Conservation (phyloP, 2,113 vertebrate species). For the Corydoras sp. region DNA sequence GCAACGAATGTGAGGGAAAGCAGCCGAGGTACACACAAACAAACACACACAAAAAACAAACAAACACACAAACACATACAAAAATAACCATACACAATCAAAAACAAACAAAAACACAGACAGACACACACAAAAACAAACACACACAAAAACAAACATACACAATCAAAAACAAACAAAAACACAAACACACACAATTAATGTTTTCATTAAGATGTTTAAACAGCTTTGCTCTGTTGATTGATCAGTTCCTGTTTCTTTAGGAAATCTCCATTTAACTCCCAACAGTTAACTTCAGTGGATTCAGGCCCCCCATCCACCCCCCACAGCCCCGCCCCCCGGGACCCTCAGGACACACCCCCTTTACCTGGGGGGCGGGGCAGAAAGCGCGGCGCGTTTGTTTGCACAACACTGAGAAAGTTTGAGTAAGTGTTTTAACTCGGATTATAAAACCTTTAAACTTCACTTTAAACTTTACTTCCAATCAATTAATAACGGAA, state of each 20-base stretch:
- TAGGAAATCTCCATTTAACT: background rate
- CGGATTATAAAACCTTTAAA: too few relatives aligned
- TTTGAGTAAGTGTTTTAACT: conserved; percentile 53
- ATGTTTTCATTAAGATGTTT: background rate
- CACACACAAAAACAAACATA: too few relatives aligned
- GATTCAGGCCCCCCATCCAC: background rate
- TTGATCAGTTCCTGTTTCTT: background rate
- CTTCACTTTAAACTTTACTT: too few relatives aligned
- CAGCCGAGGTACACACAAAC: background rate
- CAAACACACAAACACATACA: background rate
- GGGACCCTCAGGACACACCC: background rate
- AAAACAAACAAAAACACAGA: too few relatives aligned
- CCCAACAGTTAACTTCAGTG: background rate
- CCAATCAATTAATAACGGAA: too few relatives aligned
- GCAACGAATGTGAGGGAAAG: background rate
- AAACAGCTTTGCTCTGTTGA: background rate
- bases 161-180: too few relatives aligned
- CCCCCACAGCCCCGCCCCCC: background rate
- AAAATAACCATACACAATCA: too few relatives aligned
- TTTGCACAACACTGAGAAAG: conserved; percentile 43
- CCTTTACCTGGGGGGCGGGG: background rate
- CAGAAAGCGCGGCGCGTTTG: conserved; percentile 12
- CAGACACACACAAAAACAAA: too few relatives aligned
- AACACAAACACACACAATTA: background rate
- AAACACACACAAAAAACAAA: background rate